Evolutionary conservation across 1,140 invertebrate genomes (phyloP).

Genomic region (Aplysia californica): DNA sequence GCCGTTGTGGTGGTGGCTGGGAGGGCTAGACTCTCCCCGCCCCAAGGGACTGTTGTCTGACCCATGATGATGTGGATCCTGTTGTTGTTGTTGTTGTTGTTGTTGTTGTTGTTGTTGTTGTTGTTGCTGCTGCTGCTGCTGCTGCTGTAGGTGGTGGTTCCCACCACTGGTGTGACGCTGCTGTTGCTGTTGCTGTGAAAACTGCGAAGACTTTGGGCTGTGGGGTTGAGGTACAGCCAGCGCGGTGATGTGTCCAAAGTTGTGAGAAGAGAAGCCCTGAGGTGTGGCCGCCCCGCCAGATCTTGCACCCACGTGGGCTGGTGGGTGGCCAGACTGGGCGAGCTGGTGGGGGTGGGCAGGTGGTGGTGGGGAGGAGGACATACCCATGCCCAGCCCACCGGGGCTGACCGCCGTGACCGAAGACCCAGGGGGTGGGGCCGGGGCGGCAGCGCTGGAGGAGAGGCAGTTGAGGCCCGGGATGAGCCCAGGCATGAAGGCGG

Average conservation of each 20-base stretch:
- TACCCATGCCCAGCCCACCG: not conserved
- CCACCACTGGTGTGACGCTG: conserved; percentile 8
- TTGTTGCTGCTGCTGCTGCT: conserved; percentile 3
- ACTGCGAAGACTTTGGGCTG: conserved; percentile 15
- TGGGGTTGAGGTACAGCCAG: conserved; percentile 26
- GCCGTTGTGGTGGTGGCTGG: conserved; percentile 22
- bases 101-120: conserved; percentile 13
- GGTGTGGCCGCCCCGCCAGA: not conserved
- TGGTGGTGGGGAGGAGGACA: conserved; percentile 24
- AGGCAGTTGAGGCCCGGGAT: conserved; percentile 36
- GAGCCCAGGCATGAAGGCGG: conserved; percentile 41
- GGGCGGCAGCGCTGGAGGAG: conserved; percentile 9
- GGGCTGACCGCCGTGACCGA: conserved; percentile 23
- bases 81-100: conserved; percentile 14
- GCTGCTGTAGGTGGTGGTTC: conserved; percentile 22
- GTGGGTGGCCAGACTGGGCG: not conserved
- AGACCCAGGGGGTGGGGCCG: conserved; percentile 22
- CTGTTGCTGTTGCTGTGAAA: conserved; percentile 7
- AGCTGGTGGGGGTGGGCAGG: conserved; percentile 30
- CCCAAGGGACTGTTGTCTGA: too few species aligned
- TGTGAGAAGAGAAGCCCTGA: conserved; percentile 9
- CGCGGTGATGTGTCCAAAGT: conserved; percentile 16
- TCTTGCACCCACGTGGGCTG: not conserved
- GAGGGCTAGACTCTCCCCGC: conserved; percentile 7
- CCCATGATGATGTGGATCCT: too few species aligned